These are phyloP conservation scores for Xanthorhoe spadicearia DNA, from an alignment of 2,888 invertebrate species.

Conservation along the genomic window DNA sequence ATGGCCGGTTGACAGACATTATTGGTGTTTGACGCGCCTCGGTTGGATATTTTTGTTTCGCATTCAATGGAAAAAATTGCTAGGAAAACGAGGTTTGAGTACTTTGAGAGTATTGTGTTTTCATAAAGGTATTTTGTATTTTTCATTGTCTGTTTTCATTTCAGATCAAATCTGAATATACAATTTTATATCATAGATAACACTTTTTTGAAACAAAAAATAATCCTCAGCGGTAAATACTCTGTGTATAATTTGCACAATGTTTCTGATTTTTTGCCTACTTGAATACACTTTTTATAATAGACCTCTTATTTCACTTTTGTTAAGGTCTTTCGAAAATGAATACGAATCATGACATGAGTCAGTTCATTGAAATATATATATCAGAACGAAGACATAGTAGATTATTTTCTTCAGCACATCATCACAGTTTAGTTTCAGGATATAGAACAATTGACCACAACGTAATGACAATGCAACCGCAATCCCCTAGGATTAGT, in stretches of 20 bases:
- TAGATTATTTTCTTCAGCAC: background rate
- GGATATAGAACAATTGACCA: background rate
- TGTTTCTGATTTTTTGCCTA: no score
- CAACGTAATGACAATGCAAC: background rate
- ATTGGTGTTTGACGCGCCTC: conserved; percentile 41
- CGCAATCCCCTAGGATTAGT: background rate
- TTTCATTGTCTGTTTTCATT: background rate
- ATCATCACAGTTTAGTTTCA: background rate
- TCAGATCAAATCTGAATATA: background rate
- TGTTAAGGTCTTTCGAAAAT: no score
- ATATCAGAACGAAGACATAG: no score
- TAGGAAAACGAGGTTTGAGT: conserved; percentile 26
- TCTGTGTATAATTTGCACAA: no score
- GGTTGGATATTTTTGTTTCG: conserved; percentile 37
- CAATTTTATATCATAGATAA: no score
- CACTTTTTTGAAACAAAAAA: no score
- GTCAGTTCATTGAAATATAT: no score
- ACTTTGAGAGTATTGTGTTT: conserved; percentile 17
- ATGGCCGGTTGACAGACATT: conserved; percentile 37
- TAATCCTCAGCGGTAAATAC: no score
- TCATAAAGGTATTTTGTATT: conserved; percentile 9
- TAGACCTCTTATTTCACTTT: no score
- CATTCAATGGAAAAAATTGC: conserved; percentile 29
- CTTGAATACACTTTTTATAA: no score
- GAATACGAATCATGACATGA: no score